Evolutionary conservation across 2,888 invertebrate genomes (phyloP), one percentile per base, ranked within the genome.

Genomic region (Fragum whitleyi): DNA sequence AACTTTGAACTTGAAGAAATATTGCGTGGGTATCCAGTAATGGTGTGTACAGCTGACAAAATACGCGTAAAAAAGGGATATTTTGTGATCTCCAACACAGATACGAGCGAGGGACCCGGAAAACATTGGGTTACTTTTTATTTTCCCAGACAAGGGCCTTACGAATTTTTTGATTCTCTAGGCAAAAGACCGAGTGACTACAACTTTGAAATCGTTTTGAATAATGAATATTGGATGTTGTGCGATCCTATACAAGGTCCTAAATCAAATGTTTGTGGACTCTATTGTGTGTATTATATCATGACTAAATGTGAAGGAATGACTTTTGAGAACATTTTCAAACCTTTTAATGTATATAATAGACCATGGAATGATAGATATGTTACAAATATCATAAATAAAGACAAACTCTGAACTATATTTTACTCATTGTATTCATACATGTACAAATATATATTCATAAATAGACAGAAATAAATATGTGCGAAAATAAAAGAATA

Each of bases 151-250:
- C 19, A 47, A 6, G 79, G 69, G 51, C 72, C 80, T 21, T 23
- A 36, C 53, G 80, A 80, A 69, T 79, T 67, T 39, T 80, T 80
- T 57, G 80, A 80, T 69, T 80, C 80, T 0, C 51, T 69, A 2
- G 80, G 80, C 2, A n/a, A 62, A 21, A 28, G 55, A 21, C 79
- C 79, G 5, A 32, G 26, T 16, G 5, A 53, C 42, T 77, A 77
- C 57, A 32, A 32, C 23, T 5, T 75, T 9, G 39, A n/a, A n/a
- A 1, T 47, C 71, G 32, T 65, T 21, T 1, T n/a, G n/a, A n/a
- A n/a, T n/a, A n/a, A n/a, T n/a, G n/a, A n/a, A n/a, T n/a, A n/a
- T n/a, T n/a, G n/a, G n/a, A n/a, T n/a, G n/a, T n/a, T n/a, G n/a
- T n/a, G n/a, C n/a, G n/a, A n/a, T n/a, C n/a, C n/a, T n/a, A 19